Evolutionary conservation across 2,113 vertebrate genomes (phyloP).

Genomic region (Xenotilapia caudafasciata): DNA sequence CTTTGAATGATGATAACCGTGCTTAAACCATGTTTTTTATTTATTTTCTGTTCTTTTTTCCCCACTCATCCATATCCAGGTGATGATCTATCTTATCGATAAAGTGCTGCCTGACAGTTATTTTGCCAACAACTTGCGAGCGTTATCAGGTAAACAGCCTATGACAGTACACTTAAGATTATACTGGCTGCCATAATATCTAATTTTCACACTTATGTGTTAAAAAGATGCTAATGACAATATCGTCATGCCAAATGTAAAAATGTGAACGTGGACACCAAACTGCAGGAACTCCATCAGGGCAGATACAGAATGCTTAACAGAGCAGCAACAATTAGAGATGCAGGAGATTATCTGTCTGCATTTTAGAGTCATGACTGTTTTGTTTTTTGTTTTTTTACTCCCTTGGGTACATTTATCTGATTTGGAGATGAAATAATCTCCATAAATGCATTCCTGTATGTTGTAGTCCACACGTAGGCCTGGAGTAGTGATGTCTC

Average conservation of each 20-base stretch:
- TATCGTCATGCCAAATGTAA: background rate
- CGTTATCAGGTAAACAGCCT: constrained; percentile 75
- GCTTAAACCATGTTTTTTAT: background rate
- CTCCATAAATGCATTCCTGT: background rate
- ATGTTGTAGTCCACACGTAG: background rate
- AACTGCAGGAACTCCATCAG: background rate
- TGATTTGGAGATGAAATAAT: background rate
- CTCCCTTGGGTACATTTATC: background rate
- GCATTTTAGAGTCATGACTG: background rate
- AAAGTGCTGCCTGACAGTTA: constrained; percentile 98
- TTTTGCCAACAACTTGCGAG: constrained; percentile 95
- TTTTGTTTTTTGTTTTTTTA: background rate
- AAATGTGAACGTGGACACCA: background rate
- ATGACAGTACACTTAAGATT: background rate
- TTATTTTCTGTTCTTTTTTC: background rate
- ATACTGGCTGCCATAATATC: background rate
- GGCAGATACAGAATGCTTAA: background rate
- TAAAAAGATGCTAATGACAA: background rate
- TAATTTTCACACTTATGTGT: background rate
- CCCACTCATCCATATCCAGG: constrained; percentile 59
- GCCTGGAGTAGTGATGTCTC: background rate
- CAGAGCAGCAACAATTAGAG: background rate
- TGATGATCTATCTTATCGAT: constrained; percentile 99
- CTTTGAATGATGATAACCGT: background rate
- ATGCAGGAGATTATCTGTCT: background rate